Conservation (phyloP, 2,113 vertebrate genomes). For the Micronisus gabar region DNA sequence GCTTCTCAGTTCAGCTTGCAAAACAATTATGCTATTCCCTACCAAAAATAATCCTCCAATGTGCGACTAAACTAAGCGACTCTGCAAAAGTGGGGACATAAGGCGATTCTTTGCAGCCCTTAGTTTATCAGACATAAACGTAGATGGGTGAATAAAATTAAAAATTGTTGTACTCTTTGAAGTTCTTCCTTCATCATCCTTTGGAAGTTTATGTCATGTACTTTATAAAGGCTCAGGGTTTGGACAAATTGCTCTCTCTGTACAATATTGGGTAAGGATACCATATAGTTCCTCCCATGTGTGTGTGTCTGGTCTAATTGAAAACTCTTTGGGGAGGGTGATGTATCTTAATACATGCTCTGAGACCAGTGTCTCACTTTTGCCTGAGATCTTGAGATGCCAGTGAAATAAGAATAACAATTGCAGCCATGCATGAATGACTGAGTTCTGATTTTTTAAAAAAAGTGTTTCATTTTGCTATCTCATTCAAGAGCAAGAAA, state of each 20-base stretch:
- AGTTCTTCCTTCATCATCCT: not conserved
- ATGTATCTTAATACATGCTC: not conserved
- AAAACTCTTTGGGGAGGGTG: not conserved
- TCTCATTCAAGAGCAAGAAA: not conserved
- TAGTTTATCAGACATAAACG: not conserved
- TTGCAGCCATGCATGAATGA: not conserved
- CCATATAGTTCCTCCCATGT: not conserved
- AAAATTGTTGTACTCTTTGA: not conserved
- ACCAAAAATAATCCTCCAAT: not conserved
- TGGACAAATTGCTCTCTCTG: not conserved
- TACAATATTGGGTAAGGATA: not conserved
- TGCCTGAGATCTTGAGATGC: not conserved
- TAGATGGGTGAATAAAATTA: not conserved
- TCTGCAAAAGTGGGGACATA: not conserved
- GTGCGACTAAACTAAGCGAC: not conserved
- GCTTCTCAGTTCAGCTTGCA: not conserved
- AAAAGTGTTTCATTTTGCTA: not conserved
- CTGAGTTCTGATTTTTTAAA: not conserved
- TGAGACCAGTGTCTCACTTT: not conserved
- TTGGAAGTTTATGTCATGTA: not conserved
- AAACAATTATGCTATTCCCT: not conserved
- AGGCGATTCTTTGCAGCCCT: not conserved
- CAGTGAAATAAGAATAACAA: not conserved
- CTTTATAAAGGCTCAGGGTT: not conserved
- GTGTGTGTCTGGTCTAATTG: not conserved